Base-by-base conservation (phyloP, 2,888 invertebrate species). In the Parelbella ahira region DNA sequence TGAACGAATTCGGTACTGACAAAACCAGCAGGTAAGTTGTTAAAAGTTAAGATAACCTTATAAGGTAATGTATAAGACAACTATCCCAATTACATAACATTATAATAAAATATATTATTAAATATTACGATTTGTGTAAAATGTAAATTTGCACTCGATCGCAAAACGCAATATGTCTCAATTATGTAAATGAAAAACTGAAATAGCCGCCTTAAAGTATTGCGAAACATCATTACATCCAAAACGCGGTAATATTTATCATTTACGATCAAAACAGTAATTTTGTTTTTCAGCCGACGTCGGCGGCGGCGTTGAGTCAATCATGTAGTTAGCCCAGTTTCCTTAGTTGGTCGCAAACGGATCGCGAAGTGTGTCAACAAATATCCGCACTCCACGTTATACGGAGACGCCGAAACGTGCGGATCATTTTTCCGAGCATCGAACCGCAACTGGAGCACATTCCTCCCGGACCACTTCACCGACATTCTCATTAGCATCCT, bases 371-470 rank as follows among this genome's bases (percentile, higher is more conserved):
- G 30, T 42, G 36, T 49, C 38, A 49, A 32, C 42, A 27, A 19
- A 32, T 33, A 27, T 41, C n/a, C n/a, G n/a, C n/a, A n/a, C n/a
- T n/a, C n/a, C n/a, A n/a, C n/a, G n/a, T n/a, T n/a, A 11, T 34
- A 36, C 41, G 34, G 21, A 33, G 33, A 45, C 10, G 30, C 42
- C 45, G 41, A 43, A 48, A 39, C 20, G 11, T 18, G 5, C 41
- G 50, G 48, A 50, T 48, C 52, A 41, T 43, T 53, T 53, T 47
- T 49, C 56, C 65, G 64, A 60, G 48, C 60, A 56, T 60, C 63
- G 68, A 49, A 66, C 70, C 56, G 50, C 63, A 80, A 71, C 55
- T 69, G 59, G 81, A 71, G 55, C 79, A 66, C 57, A 73, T 75
- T 69, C 72, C 66, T 54, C 57, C 48, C 54, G 39, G 50, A 34